Percentiles rank a stretch among this genome's conserved stretches.
These are phyloP conservation scores for Thermophis baileyi DNA, from an alignment of 2,113 vertebrate genomes.

Conservation along the genomic window DNA sequence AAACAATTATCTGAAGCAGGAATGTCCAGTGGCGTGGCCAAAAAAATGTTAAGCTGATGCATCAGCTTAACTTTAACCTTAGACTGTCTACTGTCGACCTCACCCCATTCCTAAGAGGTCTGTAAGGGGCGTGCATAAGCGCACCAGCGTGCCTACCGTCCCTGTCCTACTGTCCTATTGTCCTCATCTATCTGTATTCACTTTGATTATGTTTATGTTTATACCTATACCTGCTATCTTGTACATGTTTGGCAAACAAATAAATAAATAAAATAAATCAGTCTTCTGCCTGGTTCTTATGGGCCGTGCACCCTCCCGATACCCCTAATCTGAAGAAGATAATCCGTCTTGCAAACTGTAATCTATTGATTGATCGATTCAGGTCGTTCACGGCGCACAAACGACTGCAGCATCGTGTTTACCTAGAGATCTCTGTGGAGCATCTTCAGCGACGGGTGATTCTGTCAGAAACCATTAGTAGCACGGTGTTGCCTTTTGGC, in stretches of 20 bases:
- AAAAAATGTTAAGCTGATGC: neutral
- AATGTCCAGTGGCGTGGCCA: neutral
- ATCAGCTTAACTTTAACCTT: no score
- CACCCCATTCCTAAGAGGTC: no score
- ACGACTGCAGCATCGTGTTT: accelerated
- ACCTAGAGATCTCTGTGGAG: neutral
- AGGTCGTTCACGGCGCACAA: neutral
- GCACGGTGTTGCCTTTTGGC: neutral
- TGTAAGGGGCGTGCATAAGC: no score
- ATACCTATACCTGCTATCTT: no score
- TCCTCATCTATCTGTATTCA: no score
- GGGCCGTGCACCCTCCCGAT: neutral
- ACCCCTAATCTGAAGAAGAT: neutral
- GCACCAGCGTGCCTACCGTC: no score
- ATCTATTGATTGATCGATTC: neutral
- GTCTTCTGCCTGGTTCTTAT: neutral
- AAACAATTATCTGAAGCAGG: neutral
- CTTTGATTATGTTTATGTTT: no score
- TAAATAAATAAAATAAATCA: no score
- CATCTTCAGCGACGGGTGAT: neutral
- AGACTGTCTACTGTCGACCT: no score
- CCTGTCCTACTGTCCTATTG: no score
- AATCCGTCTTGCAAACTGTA: no score
- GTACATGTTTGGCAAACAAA: no score
- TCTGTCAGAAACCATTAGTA: neutral